These are phyloP conservation scores for Pempheris klunzingeri DNA, from an alignment of 2,797 vertebrate species.

Conservation along the genomic window DNA sequence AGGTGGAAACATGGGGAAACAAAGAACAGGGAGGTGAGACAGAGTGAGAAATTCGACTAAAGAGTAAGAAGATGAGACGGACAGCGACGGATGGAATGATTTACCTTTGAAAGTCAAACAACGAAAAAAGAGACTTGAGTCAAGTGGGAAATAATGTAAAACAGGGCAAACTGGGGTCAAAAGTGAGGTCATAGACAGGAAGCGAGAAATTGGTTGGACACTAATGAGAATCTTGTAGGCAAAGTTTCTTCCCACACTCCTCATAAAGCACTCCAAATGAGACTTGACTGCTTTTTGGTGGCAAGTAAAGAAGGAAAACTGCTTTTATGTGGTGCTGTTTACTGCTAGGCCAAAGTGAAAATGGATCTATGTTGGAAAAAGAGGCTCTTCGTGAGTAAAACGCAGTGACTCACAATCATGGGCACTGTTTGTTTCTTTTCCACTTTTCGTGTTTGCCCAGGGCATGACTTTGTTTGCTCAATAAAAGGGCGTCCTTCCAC, in stretches of 20 bases:
- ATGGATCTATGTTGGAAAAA: constrained; percentile 8
- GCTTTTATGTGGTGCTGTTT: constrained; percentile 9
- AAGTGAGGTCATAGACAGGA: constrained; percentile 62
- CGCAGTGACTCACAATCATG: constrained; percentile 30
- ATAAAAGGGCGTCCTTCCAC: not conserved
- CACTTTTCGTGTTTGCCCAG: constrained; percentile 11
- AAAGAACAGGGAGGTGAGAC: constrained; percentile 14
- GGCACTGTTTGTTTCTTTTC: constrained; percentile 4
- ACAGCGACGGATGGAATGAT: constrained; percentile 2
- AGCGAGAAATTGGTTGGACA: constrained; percentile 40
- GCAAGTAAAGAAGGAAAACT: constrained; percentile 3
- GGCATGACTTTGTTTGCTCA: constrained; percentile 23
- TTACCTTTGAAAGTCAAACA: not conserved
- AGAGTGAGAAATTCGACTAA: constrained; percentile 11
- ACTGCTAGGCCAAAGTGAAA: constrained; percentile 14
- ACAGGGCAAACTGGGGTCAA: constrained; percentile 49
- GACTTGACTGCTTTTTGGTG: constrained; percentile 1
- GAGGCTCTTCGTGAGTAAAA: constrained; percentile 9
- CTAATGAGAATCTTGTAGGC: constrained; percentile 43
- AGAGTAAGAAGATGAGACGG: constrained; percentile 27
- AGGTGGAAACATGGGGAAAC: constrained; percentile 18
- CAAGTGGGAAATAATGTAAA: constrained; percentile 45
- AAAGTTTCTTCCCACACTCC: constrained; percentile 50
- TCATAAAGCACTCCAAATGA: not conserved
- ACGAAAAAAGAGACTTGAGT: not conserved